phyloP scores from a whole-genome alignment of 2,113 vertebrate species.

The Albula goreensis region DNA sequence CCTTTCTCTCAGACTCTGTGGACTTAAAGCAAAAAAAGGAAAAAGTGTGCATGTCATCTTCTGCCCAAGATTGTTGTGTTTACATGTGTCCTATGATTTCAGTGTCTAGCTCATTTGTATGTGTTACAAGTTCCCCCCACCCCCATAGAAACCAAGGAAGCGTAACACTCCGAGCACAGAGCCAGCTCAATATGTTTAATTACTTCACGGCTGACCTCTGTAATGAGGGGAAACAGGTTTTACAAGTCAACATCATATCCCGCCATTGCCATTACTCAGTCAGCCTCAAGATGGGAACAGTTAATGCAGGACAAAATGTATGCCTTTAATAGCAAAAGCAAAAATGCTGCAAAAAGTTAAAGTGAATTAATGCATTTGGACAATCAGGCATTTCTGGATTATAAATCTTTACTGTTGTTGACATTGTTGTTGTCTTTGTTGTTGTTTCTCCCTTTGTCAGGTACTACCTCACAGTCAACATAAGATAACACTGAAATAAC shows the following conservation, averaged over 20 bases:
- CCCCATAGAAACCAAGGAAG: neutral
- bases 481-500: no score
- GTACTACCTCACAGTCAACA: neutral
- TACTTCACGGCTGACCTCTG: conserved; percentile 13
- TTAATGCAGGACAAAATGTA: neutral
- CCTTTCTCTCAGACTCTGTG: neutral
- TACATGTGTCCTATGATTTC: neutral
- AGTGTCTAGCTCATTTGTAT: conserved; percentile 3
- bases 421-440: neutral
- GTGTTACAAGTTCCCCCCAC: neutral
- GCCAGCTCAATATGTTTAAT: neutral
- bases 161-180: neutral
- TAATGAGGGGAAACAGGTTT: conserved; percentile 17
- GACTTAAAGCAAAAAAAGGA: neutral
- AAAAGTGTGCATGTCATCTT: neutral
- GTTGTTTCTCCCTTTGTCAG: neutral
- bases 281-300: neutral
- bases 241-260: conserved; percentile 1
- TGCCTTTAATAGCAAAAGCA: neutral
- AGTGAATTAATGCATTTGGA: no score
- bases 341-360: no score
- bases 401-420: neutral
- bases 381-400: no score
- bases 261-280: neutral
- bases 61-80: no score